Evolutionary conservation across 2,888 invertebrate genomes (phyloP).

Genomic region (Hemaris fuciformis): DNA sequence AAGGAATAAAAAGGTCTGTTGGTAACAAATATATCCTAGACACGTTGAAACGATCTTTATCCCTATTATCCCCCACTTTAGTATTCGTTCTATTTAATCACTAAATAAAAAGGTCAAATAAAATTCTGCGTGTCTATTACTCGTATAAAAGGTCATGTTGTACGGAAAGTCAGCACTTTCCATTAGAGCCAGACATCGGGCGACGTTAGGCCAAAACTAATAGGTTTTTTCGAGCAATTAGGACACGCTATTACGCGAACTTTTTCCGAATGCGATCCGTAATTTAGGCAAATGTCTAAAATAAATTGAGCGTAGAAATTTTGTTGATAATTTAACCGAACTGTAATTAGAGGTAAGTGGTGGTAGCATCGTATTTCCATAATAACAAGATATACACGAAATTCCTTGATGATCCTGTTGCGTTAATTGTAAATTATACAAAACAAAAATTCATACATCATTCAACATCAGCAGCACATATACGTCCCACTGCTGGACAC

Average conservation of each 20-base stretch:
- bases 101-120: not conserved
- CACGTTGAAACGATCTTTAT: too few relatives aligned
- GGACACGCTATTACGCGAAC: not conserved
- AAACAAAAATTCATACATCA: too few relatives aligned
- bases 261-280: not conserved
- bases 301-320: not conserved
- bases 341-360: not conserved
- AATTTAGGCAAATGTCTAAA: slow-evolving; percentile 3
- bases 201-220: slow-evolving; percentile 1
- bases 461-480: too few relatives aligned
- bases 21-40: too few relatives aligned
- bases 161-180: not conserved
- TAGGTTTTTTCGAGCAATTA: slow-evolving; percentile 1
- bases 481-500: too few relatives aligned
- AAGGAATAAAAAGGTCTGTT: too few relatives aligned
- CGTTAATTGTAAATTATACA: too few relatives aligned
- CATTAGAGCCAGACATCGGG: not conserved
- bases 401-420: too few relatives aligned
- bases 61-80: too few relatives aligned
- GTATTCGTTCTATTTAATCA: too few relatives aligned
- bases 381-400: not conserved
- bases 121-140: not conserved
- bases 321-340: not conserved
- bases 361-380: not conserved
- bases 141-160: not conserved